Conservation (phyloP, 2,797 vertebrate genomes). For the Epinephelus awoara region DNA sequence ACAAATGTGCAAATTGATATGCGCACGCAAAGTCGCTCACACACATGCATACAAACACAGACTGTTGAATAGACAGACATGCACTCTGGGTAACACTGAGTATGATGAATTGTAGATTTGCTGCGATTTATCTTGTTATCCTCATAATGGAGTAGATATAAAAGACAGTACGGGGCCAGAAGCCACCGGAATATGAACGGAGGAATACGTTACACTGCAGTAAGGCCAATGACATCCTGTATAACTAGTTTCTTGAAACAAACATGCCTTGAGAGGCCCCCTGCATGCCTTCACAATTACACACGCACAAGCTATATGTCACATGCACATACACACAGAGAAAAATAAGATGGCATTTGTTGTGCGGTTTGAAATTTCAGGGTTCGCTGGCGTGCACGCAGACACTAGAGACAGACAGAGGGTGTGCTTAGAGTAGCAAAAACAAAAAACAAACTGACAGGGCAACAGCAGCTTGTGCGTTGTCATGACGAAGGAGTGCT, state of each 20-base stretch:
- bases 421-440: conserved; percentile 51
- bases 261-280: conserved; percentile 47
- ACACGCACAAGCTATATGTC: conserved; percentile 13
- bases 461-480: conserved; percentile 33
- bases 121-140: conserved; percentile 15
- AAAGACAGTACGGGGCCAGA: conserved; percentile 23
- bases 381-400: conserved; percentile 48
- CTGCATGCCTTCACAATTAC: conserved; percentile 24
- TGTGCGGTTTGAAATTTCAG: conserved; percentile 53
- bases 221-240: conserved; percentile 60
- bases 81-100: background rate
- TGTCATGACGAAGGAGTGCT: conserved; percentile 47
- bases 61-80: conserved; percentile 5
- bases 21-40: conserved; percentile 10
- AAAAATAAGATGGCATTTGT: conserved; percentile 35
- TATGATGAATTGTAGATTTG: conserved; percentile 1
- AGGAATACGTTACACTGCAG: conserved; percentile 55
- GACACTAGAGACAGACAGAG: conserved; percentile 45
- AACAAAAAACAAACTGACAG: conserved; percentile 51
- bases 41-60: conserved; percentile 2
- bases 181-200: conserved; percentile 38
- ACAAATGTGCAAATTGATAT: conserved; percentile 40
- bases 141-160: background rate
- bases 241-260: conserved; percentile 60
- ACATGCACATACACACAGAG: conserved; percentile 5